These are phyloP conservation scores for Cyanoramphus novaezelandiae DNA, from an alignment of 2,113 vertebrate species.

Conservation along the genomic window DNA sequence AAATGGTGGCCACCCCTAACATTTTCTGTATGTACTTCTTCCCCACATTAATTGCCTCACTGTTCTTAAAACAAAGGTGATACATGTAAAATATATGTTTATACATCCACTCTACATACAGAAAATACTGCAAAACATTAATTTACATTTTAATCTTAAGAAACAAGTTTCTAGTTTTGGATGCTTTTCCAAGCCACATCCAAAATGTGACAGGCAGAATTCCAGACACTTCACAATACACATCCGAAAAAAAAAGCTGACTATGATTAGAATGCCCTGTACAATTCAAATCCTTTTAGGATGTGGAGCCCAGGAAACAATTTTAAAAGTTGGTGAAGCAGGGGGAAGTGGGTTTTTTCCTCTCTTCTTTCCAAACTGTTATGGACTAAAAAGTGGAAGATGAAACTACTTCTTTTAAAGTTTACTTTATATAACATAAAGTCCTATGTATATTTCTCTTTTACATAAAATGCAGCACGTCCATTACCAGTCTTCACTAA, in stretches of 20 bases:
- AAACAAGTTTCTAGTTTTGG: not conserved
- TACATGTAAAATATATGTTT: not conserved
- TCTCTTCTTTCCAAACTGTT: not conserved
- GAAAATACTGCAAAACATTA: not conserved
- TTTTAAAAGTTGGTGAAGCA: not conserved
- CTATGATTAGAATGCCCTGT: not conserved
- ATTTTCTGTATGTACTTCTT: not conserved
- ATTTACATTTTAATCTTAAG: not conserved
- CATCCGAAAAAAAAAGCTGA: not conserved
- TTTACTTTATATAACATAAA: not conserved
- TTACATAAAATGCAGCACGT: not conserved
- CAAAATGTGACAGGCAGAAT: not conserved
- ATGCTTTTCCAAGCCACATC: not conserved
- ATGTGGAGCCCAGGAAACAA: not conserved
- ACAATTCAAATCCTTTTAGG: not conserved
- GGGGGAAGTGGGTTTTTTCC: accelerated
- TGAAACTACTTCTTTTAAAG: not conserved
- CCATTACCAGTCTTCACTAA: not conserved
- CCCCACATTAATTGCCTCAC: not conserved
- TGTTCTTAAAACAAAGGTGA: not conserved
- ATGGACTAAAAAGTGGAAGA: not conserved
- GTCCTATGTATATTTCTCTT: not conserved
- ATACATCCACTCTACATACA: not conserved
- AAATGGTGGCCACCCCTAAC: not conserved
- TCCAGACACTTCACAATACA: not conserved